A percentile compares a stretch with the other conserved stretches of the same genome.
phyloP scores from a whole-genome alignment of 2,888 invertebrate species.

The Monoplex corrugatus region DNA sequence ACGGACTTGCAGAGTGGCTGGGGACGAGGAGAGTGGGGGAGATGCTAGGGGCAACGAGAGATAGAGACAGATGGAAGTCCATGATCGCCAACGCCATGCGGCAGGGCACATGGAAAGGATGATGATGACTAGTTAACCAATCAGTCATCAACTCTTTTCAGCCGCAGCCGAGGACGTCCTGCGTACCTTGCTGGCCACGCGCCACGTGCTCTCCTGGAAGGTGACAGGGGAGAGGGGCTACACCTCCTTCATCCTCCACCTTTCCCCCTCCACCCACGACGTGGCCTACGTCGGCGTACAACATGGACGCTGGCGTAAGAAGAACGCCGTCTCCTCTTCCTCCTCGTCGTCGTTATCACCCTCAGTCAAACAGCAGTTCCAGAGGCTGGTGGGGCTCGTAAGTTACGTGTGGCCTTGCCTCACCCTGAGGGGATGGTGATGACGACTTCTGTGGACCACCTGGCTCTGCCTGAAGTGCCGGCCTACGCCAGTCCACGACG shows the following conservation, averaged over 20 bases:
- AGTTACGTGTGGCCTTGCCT: background rate
- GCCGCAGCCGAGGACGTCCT: slow-evolving; percentile 20
- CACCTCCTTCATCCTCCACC: slow-evolving; percentile 26
- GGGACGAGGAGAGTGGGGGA: no score
- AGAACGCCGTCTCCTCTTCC: no score
- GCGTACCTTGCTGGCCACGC: background rate
- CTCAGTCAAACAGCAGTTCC: background rate
- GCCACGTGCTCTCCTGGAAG: slow-evolving; percentile 18
- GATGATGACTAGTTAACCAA: no score
- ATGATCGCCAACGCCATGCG: no score
- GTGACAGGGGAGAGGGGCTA: slow-evolving; percentile 16
- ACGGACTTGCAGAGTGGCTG: no score
- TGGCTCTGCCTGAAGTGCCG: background rate
- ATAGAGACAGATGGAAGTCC: no score
- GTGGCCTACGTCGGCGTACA: background rate
- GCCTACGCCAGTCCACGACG: background rate
- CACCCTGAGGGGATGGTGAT: background rate
- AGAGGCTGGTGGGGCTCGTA: background rate
- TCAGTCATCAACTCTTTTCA: no score
- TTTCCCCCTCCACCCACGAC: slow-evolving; percentile 18
- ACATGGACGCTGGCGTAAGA: slow-evolving; percentile 30
- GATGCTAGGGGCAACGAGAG: no score
- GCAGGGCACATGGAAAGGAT: no score
- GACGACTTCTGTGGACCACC: no score
- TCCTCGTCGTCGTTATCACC: no score